Percentiles rank a stretch among this genome's conserved stretches.
phyloP scores from a whole-genome alignment of 2,797 vertebrate genomes.

The Aulostomus chinensis region DNA sequence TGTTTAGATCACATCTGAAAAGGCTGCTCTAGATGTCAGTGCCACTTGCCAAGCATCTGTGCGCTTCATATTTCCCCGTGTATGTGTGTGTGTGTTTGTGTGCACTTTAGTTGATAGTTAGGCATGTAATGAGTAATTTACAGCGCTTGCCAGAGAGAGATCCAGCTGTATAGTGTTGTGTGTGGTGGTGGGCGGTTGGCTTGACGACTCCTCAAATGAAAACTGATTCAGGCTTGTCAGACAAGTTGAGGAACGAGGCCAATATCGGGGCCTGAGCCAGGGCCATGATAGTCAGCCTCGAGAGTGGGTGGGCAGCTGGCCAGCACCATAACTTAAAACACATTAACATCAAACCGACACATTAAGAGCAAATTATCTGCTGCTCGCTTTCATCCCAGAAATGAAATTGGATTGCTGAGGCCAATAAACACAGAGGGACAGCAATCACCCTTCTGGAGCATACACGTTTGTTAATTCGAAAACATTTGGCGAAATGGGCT shows the following conservation, averaged over 20 bases:
- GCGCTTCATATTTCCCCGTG: slow-evolving; percentile 15
- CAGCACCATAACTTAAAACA: slow-evolving; percentile 72
- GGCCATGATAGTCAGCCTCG: slow-evolving; percentile 46
- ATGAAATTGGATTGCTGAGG: slow-evolving; percentile 55
- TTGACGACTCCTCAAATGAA: slow-evolving; percentile 56
- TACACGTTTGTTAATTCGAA: slow-evolving; percentile 38
- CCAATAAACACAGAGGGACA: slow-evolving; percentile 53
- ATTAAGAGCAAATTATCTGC: slow-evolving; percentile 75
- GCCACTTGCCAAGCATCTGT: slow-evolving; percentile 30
- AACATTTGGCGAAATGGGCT: slow-evolving; percentile 37
- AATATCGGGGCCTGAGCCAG: slow-evolving; percentile 51
- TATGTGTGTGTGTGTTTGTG: slow-evolving; percentile 12
- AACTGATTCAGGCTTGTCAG: slow-evolving; percentile 61
- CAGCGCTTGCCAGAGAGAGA: slow-evolving; percentile 35
- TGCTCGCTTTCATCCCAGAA: slow-evolving; percentile 49
- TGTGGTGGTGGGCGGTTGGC: slow-evolving; percentile 43
- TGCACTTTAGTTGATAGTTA: slow-evolving; percentile 13
- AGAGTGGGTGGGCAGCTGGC: slow-evolving; percentile 60
- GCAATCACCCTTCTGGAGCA: slow-evolving; percentile 44
- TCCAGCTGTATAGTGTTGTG: slow-evolving; percentile 39
- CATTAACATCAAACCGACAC: slow-evolving; percentile 69
- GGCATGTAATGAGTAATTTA: slow-evolving; percentile 54
- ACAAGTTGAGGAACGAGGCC: slow-evolving; percentile 63
- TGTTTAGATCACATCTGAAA: slow-evolving; percentile 33
- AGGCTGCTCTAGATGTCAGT: slow-evolving; percentile 18